Evolutionary conservation across 1,140 invertebrate species (phyloP), one percentile per base, ranked within the genome.

Genomic region (Tetranychus urticae): DNA sequence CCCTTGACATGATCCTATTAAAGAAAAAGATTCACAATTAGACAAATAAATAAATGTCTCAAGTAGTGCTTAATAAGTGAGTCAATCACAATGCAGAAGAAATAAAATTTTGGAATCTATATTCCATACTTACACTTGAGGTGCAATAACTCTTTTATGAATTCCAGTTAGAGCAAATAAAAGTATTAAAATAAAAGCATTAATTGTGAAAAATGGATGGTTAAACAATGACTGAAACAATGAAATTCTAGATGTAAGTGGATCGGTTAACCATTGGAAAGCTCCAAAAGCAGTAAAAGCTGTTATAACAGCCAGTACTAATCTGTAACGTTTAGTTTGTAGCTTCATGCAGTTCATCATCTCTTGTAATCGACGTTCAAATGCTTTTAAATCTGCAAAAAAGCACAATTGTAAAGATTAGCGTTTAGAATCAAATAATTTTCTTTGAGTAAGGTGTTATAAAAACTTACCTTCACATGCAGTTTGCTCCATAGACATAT

Each of bases 161-260:
- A 96, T 87, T 57, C 93, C 92, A 72, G 83, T 75, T 62, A 92
- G 76, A 68, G 96, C 91, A 60, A 97, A 77, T 65, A 89, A 73
- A 34, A 93, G 81, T 85, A 69, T 58, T 39, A 56, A 82, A 60
- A 85, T 76, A 64, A 88, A 75, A 68, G 88, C 86, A 64, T 87
- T 87, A 66, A 90, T 72, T n/a, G 89, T 84, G 73, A 97, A 97
- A 69, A 94, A 88, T n/a, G 85, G 83, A 78, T 97, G 92, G 72
- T 93, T 93, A 69, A 80, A 81, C 34, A 97, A 75, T 8, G 91
- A 96, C 71, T 94, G 86, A 12, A 82, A 80, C 61, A 97, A 82
- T 31, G 88, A 82, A 14, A 94, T 70, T 73, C 76, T 79, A 50
- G 84, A 80, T 33, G 88, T 92, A 59, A 84, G 79, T 1, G 89